These are phyloP conservation scores for Drosophila tropicalis DNA, from an alignment of 1,140 invertebrate species.

Conservation along the genomic window DNA sequence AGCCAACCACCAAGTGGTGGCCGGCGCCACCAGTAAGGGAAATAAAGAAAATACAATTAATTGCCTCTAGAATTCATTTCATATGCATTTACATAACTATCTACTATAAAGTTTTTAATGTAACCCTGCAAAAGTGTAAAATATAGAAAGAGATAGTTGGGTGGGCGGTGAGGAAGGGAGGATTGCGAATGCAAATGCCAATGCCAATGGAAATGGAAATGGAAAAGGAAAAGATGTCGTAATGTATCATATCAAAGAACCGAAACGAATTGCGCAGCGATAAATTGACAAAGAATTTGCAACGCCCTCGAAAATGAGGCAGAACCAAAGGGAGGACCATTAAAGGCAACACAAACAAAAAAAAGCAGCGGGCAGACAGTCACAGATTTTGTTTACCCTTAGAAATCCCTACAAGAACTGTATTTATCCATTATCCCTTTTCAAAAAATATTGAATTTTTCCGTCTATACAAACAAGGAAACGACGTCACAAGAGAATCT, in stretches of 20 bases:
- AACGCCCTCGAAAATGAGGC: slow-evolving; percentile 55
- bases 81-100: no score
- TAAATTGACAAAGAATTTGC: slow-evolving; percentile 70
- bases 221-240: slow-evolving; percentile 35
- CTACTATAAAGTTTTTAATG: slow-evolving; percentile 6
- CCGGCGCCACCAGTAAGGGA: slow-evolving; percentile 21
- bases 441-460: no score
- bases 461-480: no score
- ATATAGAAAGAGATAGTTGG: background rate
- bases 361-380: background rate
- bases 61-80: slow-evolving; percentile 38
- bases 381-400: no score
- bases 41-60: slow-evolving; percentile 55
- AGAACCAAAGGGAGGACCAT: slow-evolving; percentile 16
- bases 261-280: slow-evolving; percentile 73
- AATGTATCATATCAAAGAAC: slow-evolving; percentile 53
- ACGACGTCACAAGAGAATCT: no score
- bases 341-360: background rate
- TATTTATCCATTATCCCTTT: no score
- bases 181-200: background rate
- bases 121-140: slow-evolving; percentile 13
- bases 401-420: no score
- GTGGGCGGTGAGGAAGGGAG: background rate
- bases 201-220: slow-evolving; percentile 1
- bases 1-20: slow-evolving; percentile 24